Base-by-base conservation (phyloP, 2,797 vertebrate species). In the Anniella stebbinsi region DNA sequence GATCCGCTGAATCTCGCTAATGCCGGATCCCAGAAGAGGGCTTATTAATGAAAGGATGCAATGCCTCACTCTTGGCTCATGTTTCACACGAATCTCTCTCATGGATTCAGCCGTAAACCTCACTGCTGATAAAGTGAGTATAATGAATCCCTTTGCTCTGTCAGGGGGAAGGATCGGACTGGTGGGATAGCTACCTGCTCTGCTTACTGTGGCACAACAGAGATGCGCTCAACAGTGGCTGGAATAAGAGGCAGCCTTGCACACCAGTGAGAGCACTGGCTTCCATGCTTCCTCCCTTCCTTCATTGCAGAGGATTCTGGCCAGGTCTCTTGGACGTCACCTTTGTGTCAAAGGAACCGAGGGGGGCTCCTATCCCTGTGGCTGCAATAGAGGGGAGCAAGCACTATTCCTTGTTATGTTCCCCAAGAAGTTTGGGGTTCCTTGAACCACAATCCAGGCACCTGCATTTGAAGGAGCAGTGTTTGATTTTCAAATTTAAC, bases 1-100 rank as follows among this genome's bases (percentile, higher is more conserved):
- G 97, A 97, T 98, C 97, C 95, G 94, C 97, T 97, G 97, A 97
- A 97, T 97, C 97, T 97, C 96, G 86, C 97, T 97, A 97, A 98
- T 98, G 96, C 97, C 93, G 69, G 96, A 98, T 98, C 97, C 98
- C 97, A 96, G 96, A 98, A 98, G 98, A 97, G 97, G 96, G 96
- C 97, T 97, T 97, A 98, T 98, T 98, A 98, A 97, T 97, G 97
- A 97, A 96, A 96, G 97, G 97, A 96, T 95, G 94, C 97, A 96
- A 96, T 95, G 95, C 97, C 91, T 97, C 97, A 97, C 97, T 97
- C 97, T 94, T 95, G 80, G 97, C 97, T 97, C 97, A 84, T 97
- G 96, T 97, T 97, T 97, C 97, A 97, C 96, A 96, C 78, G 82
- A 97, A 96, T 97, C 96, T 98, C 96, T 97, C 97, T 97, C 96